Evolutionary conservation across 2,888 invertebrate species (phyloP), one percentile per base, ranked within the genome.

Genomic region (Spilosoma lubricipeda): DNA sequence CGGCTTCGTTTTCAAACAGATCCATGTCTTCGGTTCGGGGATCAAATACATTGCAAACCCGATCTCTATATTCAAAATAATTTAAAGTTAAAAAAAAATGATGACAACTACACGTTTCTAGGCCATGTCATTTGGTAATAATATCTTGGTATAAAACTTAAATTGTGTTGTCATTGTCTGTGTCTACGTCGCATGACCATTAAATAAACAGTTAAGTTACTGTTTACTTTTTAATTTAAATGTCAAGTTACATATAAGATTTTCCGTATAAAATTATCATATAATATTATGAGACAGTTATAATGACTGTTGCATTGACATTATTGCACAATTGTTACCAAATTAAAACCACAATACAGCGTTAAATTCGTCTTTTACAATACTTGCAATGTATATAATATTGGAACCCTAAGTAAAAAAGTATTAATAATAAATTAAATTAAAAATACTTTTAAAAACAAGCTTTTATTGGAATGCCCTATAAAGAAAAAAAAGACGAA

Each of bases 41-140:
- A 39, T 73, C 74, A 78, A 39, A 69, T 69, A 48, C 11, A 30
- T 77, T 77, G 63, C 70, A 80, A 67, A 68, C 72, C 5, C 59
- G 68, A 67, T 73, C 76, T 59, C 83, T 83, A 78, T 33, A 67
- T 56, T 33, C 18, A 67, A 27, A 52, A 67, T 27, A 39, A 52
- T 3, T 30, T 42, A 23, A 39, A 11, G 23, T 56, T n/a, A 27
- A 65, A n/a, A 33, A 69, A 69, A 8, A 3, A 27, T 30, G 30
- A 18, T 63, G 63, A 30, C 30, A 63, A 2, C 15, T 27, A 5
- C 11, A 59, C 27, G 63, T 15, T 27, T 30, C 11, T 33, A 71
- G 52, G 15, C 64, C 45, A 30, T 52, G 71, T 36, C 65, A 36
- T 71, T 65, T 70, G 27, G 27, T 27, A 27, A 56, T 11, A 56